A percentile compares a stretch with the other conserved stretches of the same genome.
These are phyloP conservation scores for Zaprionus vittiger DNA, from an alignment of 1,140 invertebrate species.

Conservation along the genomic window DNA sequence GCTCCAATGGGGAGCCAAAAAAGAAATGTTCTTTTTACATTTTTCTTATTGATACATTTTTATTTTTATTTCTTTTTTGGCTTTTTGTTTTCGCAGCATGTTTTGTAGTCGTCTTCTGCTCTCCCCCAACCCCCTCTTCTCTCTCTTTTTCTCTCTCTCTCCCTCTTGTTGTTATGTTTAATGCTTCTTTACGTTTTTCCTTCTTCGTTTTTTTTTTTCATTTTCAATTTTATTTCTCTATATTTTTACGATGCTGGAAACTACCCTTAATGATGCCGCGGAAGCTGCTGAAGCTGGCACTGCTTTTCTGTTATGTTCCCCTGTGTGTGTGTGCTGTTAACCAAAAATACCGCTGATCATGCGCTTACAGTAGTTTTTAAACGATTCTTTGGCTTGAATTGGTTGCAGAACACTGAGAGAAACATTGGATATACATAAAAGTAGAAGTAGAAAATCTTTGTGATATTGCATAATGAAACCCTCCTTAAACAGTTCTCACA, in stretches of 20 bases:
- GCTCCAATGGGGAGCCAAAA: not conserved
- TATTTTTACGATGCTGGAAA: constrained; percentile 80
- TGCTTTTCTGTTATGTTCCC: constrained; percentile 24
- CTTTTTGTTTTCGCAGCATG: constrained; percentile 50
- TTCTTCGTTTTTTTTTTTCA: constrained; percentile 38
- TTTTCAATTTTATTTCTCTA: constrained; percentile 81
- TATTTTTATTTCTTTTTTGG: constrained; percentile 65
- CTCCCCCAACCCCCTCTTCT: constrained; percentile 43
- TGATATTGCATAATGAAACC: too few relatives aligned
- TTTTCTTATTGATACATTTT: constrained; percentile 69
- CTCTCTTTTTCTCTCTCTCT: constrained; percentile 19
- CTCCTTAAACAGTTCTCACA: too few relatives aligned
- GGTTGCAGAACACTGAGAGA: not conserved
- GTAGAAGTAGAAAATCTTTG: too few relatives aligned
- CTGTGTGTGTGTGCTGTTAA: constrained; percentile 24
- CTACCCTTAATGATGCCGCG: constrained; percentile 79
- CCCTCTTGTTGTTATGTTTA: constrained; percentile 6
- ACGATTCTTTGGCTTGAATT: constrained; percentile 2
- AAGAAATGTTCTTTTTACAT: constrained; percentile 27
- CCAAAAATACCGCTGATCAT: constrained; percentile 52
- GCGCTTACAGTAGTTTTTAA: constrained; percentile 52
- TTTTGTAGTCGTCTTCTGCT: constrained; percentile 39
- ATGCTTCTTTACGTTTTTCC: constrained; percentile 26
- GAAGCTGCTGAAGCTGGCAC: constrained; percentile 62
- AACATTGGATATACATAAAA: not conserved